A percentile compares a stretch with the other conserved stretches of the same genome.
These are phyloP conservation scores for Colletes collaris DNA, from an alignment of 2,888 invertebrate genomes.

Conservation along the genomic window DNA sequence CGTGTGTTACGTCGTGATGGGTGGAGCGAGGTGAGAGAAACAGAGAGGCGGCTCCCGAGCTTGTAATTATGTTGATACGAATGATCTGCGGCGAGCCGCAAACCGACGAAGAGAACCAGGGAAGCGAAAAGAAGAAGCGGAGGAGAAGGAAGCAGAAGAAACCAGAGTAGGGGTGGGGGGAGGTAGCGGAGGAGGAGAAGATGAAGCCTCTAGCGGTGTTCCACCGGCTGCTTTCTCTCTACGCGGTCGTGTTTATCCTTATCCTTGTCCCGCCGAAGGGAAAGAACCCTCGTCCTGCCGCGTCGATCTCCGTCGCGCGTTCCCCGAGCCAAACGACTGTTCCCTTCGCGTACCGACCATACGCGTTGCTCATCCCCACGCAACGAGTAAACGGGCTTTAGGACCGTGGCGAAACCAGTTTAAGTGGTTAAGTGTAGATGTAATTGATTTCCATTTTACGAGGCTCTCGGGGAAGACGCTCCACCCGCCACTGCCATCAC, in stretches of 20 bases:
- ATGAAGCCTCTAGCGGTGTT: constrained; percentile 80
- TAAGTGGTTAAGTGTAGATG: constrained; percentile 83
- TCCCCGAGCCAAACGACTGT: constrained; percentile 1
- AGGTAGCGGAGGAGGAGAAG: constrained; percentile 66
- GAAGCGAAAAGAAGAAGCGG: constrained; percentile 50
- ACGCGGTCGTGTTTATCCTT: constrained; percentile 30
- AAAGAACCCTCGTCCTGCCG: constrained; percentile 17
- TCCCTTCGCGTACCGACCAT: constrained; percentile 54
- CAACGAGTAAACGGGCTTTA: constrained; percentile 72
- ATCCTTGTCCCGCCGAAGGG: constrained; percentile 36
- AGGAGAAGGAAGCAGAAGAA: constrained; percentile 39
- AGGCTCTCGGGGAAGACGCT: constrained; percentile 75
- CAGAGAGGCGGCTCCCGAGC: constrained; percentile 83
- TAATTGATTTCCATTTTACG: constrained; percentile 84
- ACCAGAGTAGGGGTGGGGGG: constrained; percentile 57
- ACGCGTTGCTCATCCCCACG: constrained; percentile 61
- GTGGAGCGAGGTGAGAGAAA: constrained; percentile 83
- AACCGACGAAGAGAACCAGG: constrained; percentile 65
- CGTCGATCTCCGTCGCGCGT: constrained; percentile 11
- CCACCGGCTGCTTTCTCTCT: constrained; percentile 74
- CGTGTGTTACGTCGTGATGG: constrained; percentile 82
- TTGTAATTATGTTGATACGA: constrained; percentile 84
- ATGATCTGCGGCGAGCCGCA: constrained; percentile 83
- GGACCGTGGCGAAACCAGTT: constrained; percentile 83
- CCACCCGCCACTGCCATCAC: constrained; percentile 67